Conservation (phyloP, 2,888 invertebrate genomes). For the Dione juno region DNA sequence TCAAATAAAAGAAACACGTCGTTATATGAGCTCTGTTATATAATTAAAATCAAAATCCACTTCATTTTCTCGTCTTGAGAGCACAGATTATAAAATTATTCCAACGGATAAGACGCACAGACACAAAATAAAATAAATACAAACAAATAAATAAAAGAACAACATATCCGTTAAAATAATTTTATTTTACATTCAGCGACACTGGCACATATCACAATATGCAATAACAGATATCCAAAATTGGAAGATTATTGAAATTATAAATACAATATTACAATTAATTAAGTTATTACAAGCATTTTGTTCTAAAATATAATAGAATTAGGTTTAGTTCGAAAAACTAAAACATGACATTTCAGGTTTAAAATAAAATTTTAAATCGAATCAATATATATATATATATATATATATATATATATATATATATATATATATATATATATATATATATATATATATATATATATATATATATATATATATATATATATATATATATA, state of each 20-base stretch:
- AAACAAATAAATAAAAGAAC: conserved; percentile 18
- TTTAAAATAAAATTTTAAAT: too few species aligned
- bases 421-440: too few species aligned
- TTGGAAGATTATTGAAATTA: conserved; percentile 16
- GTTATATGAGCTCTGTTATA: too few species aligned
- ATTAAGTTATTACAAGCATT: conserved; percentile 13
- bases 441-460: too few species aligned
- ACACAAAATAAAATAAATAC: background rate
- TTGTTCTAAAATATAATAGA: conserved; percentile 10
- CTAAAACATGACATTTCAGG: too few species aligned
- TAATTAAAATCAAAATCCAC: background rate
- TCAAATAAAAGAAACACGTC: too few species aligned
- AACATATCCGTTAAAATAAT: conserved; percentile 41
- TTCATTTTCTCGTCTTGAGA: background rate
- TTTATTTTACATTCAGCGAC: conserved; percentile 39
- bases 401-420: too few species aligned
- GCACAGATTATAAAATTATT: conserved; percentile 31
- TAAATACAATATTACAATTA: conserved; percentile 25
- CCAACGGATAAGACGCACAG: conserved; percentile 29
- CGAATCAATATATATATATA: too few species aligned
- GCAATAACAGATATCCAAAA: conserved; percentile 29
- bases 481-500: too few species aligned
- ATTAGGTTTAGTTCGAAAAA: background rate
- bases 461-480: too few species aligned
- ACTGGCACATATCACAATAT: conserved; percentile 40